Evolutionary conservation across 2,113 vertebrate genomes (phyloP).

Genomic region (Turnix velox): DNA sequence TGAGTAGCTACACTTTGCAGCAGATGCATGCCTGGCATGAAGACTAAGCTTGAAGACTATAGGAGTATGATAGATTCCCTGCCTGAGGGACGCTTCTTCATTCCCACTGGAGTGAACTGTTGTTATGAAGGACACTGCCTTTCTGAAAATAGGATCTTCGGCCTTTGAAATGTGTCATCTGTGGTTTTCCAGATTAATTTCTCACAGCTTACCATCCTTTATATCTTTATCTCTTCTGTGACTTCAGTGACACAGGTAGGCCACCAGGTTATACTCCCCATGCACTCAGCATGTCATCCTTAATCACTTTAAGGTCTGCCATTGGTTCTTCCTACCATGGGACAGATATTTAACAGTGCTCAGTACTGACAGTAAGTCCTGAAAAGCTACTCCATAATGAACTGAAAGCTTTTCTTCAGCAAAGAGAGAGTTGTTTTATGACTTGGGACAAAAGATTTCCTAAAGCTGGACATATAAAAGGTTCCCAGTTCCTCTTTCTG

Average conservation of each 20-base stretch:
- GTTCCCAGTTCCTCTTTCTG: not conserved
- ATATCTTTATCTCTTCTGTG: not conserved
- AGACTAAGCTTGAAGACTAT: not conserved
- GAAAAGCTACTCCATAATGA: not conserved
- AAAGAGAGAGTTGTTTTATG: not conserved
- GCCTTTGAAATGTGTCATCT: not conserved
- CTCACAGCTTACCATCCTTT: not conserved
- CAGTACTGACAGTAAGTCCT: not conserved
- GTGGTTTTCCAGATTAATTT: not conserved
- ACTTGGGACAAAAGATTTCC: not conserved
- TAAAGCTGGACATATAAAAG: not conserved
- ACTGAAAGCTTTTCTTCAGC: not conserved
- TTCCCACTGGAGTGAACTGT: not conserved
- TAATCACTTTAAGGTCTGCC: not conserved
- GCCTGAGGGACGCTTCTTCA: not conserved
- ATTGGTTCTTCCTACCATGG: not conserved
- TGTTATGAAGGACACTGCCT: not conserved
- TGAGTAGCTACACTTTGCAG: not conserved
- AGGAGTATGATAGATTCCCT: not conserved
- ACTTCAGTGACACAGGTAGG: not conserved
- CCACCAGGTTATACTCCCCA: not conserved
- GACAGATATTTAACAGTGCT: not conserved
- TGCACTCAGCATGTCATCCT: not conserved
- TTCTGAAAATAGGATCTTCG: not conserved
- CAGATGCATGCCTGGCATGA: not conserved